A percentile compares a stretch with the other conserved stretches of the same genome.
Evolutionary conservation across 1,140 invertebrate genomes (phyloP).

Genomic region (Bombus breviceps): DNA sequence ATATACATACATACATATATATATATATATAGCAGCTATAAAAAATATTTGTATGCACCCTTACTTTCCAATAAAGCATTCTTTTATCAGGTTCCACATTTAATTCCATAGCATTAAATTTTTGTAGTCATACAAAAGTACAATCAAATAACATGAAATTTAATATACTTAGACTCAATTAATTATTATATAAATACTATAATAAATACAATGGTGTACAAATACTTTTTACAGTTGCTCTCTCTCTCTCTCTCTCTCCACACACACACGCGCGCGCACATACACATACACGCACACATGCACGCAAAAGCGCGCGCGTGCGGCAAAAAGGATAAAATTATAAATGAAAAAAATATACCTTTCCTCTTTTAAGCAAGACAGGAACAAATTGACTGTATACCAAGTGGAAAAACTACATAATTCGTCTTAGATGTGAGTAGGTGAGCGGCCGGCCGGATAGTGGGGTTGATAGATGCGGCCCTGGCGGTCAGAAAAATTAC

Average conservation of each 20-base stretch:
- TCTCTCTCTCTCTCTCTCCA: no score
- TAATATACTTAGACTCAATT: background rate
- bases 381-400: slow-evolving; percentile 39
- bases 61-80: background rate
- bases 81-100: no score
- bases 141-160: background rate
- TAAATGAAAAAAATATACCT: slow-evolving; percentile 48
- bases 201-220: background rate
- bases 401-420: slow-evolving; percentile 51
- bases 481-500: slow-evolving; percentile 78
- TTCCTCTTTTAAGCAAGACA: slow-evolving; percentile 53
- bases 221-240: background rate
- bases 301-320: rapidly evolving
- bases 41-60: background rate
- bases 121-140: background rate
- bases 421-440: slow-evolving; percentile 49
- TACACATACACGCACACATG: rapidly evolving
- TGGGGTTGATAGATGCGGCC: slow-evolving; percentile 72
- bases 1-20: no score
- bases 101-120: background rate
- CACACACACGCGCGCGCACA: no score
- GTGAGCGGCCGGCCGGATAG: slow-evolving; percentile 37
- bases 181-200: background rate
- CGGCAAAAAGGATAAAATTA: background rate
- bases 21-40: no score